phyloP scores from a whole-genome alignment of 2,888 invertebrate species.

The Ennomos fuscantarius region DNA sequence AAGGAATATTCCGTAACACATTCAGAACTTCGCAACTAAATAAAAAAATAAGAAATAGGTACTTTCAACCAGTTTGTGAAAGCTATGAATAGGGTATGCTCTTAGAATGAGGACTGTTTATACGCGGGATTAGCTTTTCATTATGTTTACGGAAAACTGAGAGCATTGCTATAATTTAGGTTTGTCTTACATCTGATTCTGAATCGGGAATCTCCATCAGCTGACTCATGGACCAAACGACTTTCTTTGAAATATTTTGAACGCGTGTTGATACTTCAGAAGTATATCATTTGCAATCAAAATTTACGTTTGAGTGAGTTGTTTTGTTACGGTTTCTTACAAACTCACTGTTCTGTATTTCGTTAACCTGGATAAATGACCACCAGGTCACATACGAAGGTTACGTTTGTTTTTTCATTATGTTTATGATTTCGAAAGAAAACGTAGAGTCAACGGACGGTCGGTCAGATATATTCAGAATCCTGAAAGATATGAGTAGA shows the following conservation, averaged over 20 bases:
- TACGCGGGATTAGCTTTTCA: constrained; percentile 48
- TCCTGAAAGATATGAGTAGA: neutral
- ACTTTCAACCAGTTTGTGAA: neutral
- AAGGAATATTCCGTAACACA: too few relatives aligned
- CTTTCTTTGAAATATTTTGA: constrained; percentile 48
- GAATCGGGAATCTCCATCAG: constrained; percentile 44
- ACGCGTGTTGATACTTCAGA: constrained; percentile 16
- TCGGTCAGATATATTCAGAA: constrained; percentile 9
- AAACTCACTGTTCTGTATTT: constrained; percentile 23
- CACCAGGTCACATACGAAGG: constrained; percentile 20
- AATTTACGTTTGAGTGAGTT: constrained; percentile 24
- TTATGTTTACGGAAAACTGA: constrained; percentile 46
- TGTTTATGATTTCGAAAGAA: constrained; percentile 25
- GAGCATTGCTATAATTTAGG: constrained; percentile 37
- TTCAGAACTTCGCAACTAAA: too few relatives aligned
- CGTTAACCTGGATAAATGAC: constrained; percentile 27
- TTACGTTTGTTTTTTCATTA: constrained; percentile 24
- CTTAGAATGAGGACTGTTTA: constrained; percentile 28
- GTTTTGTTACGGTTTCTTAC: constrained; percentile 20
- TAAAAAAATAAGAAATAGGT: too few relatives aligned
- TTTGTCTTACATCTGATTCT: constrained; percentile 36
- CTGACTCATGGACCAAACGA: constrained; percentile 35
- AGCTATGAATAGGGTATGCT: constrained; percentile 9
- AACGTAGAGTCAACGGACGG: constrained; percentile 13
- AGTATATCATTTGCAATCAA: constrained; percentile 1